These are phyloP conservation scores for Ceraclea dissimilis DNA, from an alignment of 2,888 invertebrate genomes.

Conservation along the genomic window DNA sequence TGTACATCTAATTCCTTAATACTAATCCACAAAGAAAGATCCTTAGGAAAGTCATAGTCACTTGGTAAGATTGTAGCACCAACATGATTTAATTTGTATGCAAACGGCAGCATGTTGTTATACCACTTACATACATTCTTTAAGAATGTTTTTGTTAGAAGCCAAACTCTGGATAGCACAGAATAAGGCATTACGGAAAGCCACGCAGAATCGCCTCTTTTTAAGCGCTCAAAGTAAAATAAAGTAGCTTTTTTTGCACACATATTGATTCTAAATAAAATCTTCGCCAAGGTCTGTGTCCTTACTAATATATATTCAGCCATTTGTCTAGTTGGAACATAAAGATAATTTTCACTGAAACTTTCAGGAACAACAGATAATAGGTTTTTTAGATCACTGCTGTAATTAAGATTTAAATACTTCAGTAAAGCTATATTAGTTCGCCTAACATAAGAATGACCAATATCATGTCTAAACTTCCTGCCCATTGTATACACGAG, in stretches of 20 bases:
- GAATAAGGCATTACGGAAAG: conserved; percentile 50
- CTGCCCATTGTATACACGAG: conserved; percentile 51
- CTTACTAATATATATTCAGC: conserved; percentile 48
- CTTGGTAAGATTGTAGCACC: conserved; percentile 45
- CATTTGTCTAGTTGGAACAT: conserved; percentile 53
- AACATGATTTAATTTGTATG: conserved; percentile 36
- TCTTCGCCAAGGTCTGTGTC: conserved; percentile 48
- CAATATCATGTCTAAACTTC: conserved; percentile 52
- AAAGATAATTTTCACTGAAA: conserved; percentile 30
- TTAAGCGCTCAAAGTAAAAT: conserved; percentile 46
- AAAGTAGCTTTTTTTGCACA: conserved; percentile 43
- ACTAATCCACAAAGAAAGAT: conserved; percentile 45
- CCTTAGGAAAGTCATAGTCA: conserved; percentile 38
- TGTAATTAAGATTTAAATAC: conserved; percentile 41
- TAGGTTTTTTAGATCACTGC: conserved; percentile 41
- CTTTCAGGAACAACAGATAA: conserved; percentile 32
- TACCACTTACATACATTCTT: conserved; percentile 48
- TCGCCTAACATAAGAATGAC: conserved; percentile 48
- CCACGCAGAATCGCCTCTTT: conserved; percentile 49
- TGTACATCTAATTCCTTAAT: conserved; percentile 41
- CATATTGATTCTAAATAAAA: conserved; percentile 45
- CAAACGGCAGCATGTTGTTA: conserved; percentile 36
- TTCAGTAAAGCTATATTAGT: conserved; percentile 45
- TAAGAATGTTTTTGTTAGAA: conserved; percentile 40
- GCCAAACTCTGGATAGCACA: conserved; percentile 49